A percentile compares a stretch with the other conserved stretches of the same genome.
Conservation (phyloP, 2,888 invertebrate species). For the Drosophila limbata region DNA sequence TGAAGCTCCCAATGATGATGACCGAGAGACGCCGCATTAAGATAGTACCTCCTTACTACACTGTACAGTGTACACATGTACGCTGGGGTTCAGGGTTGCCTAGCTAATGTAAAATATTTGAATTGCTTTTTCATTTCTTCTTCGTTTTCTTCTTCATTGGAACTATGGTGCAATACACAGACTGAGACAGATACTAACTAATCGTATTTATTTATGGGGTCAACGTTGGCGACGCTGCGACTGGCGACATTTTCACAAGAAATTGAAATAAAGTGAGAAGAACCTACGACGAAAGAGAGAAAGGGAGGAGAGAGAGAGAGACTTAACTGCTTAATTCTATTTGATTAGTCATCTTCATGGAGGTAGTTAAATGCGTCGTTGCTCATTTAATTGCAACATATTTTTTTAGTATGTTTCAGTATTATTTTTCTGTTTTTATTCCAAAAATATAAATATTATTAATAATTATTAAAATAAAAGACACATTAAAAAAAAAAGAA, state of each 20-base stretch:
- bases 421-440: background rate
- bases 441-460: background rate
- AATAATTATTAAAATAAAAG: background rate
- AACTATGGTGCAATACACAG: slow-evolving; percentile 6
- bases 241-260: slow-evolving; percentile 41
- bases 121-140: slow-evolving; percentile 4
- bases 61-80: too few species aligned
- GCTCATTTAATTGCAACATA: slow-evolving; percentile 13
- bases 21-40: slow-evolving; percentile 57
- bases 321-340: slow-evolving; percentile 42
- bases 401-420: background rate
- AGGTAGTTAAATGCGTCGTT: slow-evolving; percentile 11
- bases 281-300: background rate
- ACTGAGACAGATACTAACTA: slow-evolving; percentile 27
- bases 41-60: slow-evolving; percentile 44
- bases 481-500: too few species aligned
- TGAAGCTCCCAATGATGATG: slow-evolving; percentile 39
- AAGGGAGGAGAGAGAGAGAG: background rate
- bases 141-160: slow-evolving; percentile 5
- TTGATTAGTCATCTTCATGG: slow-evolving; percentile 43
- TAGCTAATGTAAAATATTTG: slow-evolving; percentile 29
- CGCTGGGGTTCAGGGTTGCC: slow-evolving; percentile 24
- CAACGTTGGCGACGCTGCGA: slow-evolving; percentile 55
- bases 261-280: background rate
- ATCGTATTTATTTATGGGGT: slow-evolving; percentile 65